Evolutionary conservation across 2,113 vertebrate genomes (phyloP).

Genomic region (Coreoperca whiteheadi): DNA sequence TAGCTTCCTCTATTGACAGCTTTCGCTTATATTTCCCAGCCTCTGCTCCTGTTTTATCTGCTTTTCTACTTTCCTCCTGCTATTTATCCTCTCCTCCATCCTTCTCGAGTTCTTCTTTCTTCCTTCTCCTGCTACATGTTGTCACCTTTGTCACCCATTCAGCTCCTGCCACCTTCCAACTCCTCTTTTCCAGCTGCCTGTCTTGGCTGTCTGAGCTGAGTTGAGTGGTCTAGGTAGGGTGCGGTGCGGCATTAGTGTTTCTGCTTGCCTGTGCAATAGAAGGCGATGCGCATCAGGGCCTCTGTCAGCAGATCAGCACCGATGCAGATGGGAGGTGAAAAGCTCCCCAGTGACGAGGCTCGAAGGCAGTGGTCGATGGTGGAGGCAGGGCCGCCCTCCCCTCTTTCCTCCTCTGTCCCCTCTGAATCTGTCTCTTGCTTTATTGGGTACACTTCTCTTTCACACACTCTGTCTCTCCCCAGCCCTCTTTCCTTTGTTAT

Average conservation of each 20-base stretch:
- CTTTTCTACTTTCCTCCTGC: neutral
- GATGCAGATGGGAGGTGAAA: slow-evolving; percentile 89
- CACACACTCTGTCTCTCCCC: slow-evolving; percentile 1
- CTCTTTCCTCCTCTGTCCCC: slow-evolving; percentile 46
- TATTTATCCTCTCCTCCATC: slow-evolving; percentile 25
- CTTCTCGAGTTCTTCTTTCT: slow-evolving; percentile 7
- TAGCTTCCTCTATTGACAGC: neutral
- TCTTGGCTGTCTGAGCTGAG: slow-evolving; percentile 65
- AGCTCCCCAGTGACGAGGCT: slow-evolving; percentile 85
- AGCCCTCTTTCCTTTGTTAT: slow-evolving; percentile 82
- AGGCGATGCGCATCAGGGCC: slow-evolving; percentile 90
- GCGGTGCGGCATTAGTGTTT: slow-evolving; percentile 92
- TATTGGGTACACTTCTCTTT: slow-evolving; percentile 53
- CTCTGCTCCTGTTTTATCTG: neutral
- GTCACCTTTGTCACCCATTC: slow-evolving; percentile 53
- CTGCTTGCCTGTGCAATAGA: slow-evolving; percentile 97
- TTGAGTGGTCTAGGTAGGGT: slow-evolving; percentile 86
- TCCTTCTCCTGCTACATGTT: slow-evolving; percentile 31
- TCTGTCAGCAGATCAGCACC: slow-evolving; percentile 90
- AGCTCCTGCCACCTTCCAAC: slow-evolving; percentile 47
- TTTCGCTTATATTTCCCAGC: neutral
- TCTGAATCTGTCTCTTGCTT: slow-evolving; percentile 56
- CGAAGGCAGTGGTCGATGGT: slow-evolving; percentile 28
- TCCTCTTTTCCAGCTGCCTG: slow-evolving; percentile 65
- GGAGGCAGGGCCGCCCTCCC: slow-evolving; percentile 65